Percentiles rank a stretch among this genome's conserved stretches.
Conservation (phyloP, 2,113 vertebrate genomes). For the Dipodomys merriami region DNA sequence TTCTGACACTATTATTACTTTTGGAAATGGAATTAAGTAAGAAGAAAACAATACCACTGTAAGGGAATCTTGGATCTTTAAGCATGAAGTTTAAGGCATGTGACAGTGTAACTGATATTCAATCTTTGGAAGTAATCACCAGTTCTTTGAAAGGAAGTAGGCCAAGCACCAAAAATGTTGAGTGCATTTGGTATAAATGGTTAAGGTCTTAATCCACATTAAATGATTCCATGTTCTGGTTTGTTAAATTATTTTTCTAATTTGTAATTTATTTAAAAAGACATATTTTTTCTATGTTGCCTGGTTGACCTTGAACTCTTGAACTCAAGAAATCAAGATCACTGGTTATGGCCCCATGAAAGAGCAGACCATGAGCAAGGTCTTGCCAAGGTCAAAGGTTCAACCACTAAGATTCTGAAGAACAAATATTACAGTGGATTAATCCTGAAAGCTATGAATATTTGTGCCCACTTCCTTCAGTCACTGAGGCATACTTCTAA, state of each 20-base stretch:
- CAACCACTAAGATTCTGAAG: not conserved
- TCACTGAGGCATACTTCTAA: slow-evolving; percentile 37
- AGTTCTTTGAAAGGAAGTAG: slow-evolving; percentile 20
- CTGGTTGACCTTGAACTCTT: not conserved
- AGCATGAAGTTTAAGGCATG: not conserved
- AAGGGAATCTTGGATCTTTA: not conserved
- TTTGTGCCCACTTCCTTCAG: not conserved
- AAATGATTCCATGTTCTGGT: not conserved
- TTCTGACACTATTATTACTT: slow-evolving; percentile 6
- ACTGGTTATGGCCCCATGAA: not conserved
- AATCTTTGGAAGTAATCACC: slow-evolving; percentile 2
- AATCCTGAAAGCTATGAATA: not conserved
- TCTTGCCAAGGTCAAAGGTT: not conserved
- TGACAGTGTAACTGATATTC: not conserved
- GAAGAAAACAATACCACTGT: not conserved
- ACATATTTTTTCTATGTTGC: not conserved
- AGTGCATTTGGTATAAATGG: not conserved
- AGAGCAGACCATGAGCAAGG: not conserved
- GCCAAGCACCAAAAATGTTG: slow-evolving; percentile 9
- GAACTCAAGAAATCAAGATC: not conserved
- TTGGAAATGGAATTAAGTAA: slow-evolving; percentile 49
- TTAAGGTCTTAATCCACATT: not conserved
- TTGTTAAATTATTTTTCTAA: not conserved
- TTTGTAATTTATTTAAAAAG: not conserved
- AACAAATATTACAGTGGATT: not conserved